phyloP scores from a whole-genome alignment of 2,888 invertebrate species.

The Lydus trimaculatus region DNA sequence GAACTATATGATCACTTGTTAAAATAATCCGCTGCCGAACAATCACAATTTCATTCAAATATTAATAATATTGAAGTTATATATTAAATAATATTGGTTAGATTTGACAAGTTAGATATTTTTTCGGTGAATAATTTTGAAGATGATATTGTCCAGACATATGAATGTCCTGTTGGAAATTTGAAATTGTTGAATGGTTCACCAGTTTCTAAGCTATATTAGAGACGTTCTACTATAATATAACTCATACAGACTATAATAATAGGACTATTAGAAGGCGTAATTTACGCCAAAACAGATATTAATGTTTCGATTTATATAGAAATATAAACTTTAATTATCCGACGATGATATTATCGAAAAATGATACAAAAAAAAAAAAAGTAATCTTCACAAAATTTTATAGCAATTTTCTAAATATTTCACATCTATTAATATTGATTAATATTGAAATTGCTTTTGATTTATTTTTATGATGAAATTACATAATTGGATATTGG shows the following conservation, averaged over 20 bases:
- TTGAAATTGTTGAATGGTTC: too few species aligned
- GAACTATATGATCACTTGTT: conserved; percentile 21
- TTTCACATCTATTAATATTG: background rate
- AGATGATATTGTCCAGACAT: too few species aligned
- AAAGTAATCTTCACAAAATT: background rate
- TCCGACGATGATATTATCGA: background rate
- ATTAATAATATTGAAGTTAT: background rate
- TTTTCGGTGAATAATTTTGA: too few species aligned
- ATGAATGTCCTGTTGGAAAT: too few species aligned
- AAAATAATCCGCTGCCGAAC: conserved; percentile 12
- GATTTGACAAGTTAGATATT: background rate
- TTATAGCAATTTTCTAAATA: conserved; percentile 5
- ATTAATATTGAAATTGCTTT: background rate
- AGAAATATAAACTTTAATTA: background rate
- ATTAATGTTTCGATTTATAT: conserved; percentile 2
- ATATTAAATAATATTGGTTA: background rate
- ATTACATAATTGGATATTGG: background rate
- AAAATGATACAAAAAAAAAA: background rate
- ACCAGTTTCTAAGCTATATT: background rate
- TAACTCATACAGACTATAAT: background rate
- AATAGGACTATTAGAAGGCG: background rate
- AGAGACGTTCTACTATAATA: background rate
- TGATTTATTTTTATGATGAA: conserved; percentile 3
- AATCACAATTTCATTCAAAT: conserved; percentile 10
- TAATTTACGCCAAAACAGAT: background rate